Evolutionary conservation across 2,113 vertebrate species (phyloP).

Genomic region (Pao palembangensis): DNA sequence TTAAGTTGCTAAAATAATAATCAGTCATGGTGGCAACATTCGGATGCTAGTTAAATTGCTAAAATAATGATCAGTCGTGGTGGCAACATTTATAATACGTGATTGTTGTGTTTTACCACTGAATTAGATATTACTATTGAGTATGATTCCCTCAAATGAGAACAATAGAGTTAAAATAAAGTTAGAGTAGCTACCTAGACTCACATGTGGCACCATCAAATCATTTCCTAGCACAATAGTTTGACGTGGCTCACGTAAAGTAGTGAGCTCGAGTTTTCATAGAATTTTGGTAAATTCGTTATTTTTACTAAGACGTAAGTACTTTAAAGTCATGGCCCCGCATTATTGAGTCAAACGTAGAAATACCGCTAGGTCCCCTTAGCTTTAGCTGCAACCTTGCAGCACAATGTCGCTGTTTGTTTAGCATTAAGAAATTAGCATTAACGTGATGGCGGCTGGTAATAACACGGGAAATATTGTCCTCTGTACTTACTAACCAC

Average conservation of each 20-base stretch:
- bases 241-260: no score
- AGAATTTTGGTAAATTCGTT: no score
- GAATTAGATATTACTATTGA: not conserved
- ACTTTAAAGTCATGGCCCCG: no score
- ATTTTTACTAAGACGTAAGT: no score
- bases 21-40: slow-evolving; percentile 11
- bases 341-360: no score
- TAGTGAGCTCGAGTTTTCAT: no score
- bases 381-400: slow-evolving; percentile 16
- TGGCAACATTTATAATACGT: not conserved
- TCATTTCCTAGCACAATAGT: no score
- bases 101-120: not conserved
- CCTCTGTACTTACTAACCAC: no score
- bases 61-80: not conserved
- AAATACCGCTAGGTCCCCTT: not conserved
- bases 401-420: not conserved
- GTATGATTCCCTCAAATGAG: not conserved
- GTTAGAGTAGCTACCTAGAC: slow-evolving; percentile 22
- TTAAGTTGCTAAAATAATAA: not conserved
- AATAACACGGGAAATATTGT: not conserved
- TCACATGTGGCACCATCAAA: not conserved
- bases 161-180: not conserved
- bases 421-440: not conserved
- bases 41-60: not conserved
- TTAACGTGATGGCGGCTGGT: not conserved